phyloP scores from a whole-genome alignment of 2,113 vertebrate genomes.

The Onychorhynchus coronatus region DNA sequence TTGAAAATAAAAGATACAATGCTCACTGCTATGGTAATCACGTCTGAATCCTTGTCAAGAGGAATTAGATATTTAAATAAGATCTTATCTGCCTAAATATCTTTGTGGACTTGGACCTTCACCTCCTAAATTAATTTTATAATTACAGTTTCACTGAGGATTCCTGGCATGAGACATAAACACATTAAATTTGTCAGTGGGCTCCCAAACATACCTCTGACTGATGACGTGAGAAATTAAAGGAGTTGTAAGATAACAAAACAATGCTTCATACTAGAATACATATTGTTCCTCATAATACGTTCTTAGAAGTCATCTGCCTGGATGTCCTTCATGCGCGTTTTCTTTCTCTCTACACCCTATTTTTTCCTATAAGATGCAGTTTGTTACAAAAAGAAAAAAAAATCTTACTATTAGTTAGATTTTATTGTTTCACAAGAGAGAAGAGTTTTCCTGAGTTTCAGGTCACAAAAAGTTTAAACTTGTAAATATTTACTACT shows the following conservation, averaged over 20 bases:
- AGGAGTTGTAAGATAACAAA: not conserved
- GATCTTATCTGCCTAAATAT: not conserved
- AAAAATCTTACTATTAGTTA: not conserved
- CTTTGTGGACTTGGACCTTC: not conserved
- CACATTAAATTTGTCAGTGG: not conserved
- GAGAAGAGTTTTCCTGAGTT: not conserved
- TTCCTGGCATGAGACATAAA: not conserved
- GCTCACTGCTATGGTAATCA: not conserved
- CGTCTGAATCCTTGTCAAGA: not conserved
- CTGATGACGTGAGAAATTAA: not conserved
- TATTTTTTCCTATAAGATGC: rapidly evolving
- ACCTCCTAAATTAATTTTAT: not conserved
- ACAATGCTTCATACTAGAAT: not conserved
- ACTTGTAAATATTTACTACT: not conserved
- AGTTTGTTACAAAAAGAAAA: not conserved
- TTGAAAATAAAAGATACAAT: not conserved
- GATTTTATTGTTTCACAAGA: not conserved
- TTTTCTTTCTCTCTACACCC: not conserved
- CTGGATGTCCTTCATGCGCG: not conserved
- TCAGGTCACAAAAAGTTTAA: not conserved
- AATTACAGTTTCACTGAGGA: not conserved
- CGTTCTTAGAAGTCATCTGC: not conserved
- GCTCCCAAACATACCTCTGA: not conserved
- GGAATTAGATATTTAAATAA: constrained; percentile 5
- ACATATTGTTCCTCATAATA: not conserved